These are phyloP conservation scores for Lingula anatina DNA, from an alignment of 2,888 invertebrate species.

Conservation along the genomic window DNA sequence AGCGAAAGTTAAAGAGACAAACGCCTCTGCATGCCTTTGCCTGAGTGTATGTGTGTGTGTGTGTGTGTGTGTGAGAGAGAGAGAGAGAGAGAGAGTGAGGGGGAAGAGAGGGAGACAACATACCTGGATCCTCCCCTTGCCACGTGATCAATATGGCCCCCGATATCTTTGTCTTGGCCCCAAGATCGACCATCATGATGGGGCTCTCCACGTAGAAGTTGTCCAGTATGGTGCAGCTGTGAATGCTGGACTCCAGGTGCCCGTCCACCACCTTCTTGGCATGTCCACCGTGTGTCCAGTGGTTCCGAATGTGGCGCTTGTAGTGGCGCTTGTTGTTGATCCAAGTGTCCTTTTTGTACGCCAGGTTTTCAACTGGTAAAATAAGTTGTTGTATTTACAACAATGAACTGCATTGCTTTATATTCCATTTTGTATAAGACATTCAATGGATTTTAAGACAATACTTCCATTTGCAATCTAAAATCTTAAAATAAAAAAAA, in stretches of 20 bases:
- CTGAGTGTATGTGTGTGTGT: too few relatives aligned
- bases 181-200: constrained; percentile 57
- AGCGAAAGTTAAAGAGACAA: too few relatives aligned
- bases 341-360: constrained; percentile 56
- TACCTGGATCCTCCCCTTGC: constrained; percentile 55
- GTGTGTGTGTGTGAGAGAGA: too few relatives aligned
- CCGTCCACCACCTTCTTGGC: constrained; percentile 57
- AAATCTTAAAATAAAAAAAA: too few relatives aligned
- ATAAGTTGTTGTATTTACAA: too few relatives aligned
- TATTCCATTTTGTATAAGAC: background rate
- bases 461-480: too few relatives aligned
- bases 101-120: too few relatives aligned
- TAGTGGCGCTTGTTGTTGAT: constrained; percentile 53
- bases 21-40: too few relatives aligned
- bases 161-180: constrained; percentile 47
- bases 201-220: constrained; percentile 57
- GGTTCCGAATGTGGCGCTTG: constrained; percentile 52
- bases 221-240: constrained; percentile 56
- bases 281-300: constrained; percentile 37
- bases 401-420: background rate
- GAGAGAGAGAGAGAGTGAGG: too few relatives aligned
- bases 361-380: constrained; percentile 55
- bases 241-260: constrained; percentile 48
- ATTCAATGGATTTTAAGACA: too few relatives aligned
- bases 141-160: constrained; percentile 56